phyloP scores from a whole-genome alignment of 2,113 vertebrate species.

The Gymnobelideus leadbeateri region DNA sequence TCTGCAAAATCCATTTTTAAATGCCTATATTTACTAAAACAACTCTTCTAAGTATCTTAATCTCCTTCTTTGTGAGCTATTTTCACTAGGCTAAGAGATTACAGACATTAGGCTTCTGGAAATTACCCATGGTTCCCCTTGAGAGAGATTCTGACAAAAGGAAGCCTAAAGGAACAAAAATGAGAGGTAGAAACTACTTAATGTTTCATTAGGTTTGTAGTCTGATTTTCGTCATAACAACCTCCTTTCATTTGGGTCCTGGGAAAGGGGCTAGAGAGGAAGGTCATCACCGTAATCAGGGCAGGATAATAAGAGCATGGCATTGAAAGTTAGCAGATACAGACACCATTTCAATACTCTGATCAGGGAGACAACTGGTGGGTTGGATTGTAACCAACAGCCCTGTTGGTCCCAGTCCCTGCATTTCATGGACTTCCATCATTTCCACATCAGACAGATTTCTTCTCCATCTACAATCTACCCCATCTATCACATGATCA shows the following conservation, averaged over 20 bases:
- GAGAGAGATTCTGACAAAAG: neutral
- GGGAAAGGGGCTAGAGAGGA: neutral
- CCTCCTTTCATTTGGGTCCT: neutral
- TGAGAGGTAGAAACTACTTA: neutral
- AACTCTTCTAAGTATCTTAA: neutral
- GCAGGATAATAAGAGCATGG: neutral
- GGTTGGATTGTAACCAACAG: no score
- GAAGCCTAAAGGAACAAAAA: neutral
- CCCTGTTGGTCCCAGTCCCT: no score
- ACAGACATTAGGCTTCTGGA: neutral
- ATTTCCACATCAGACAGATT: no score
- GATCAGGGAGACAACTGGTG: neutral
- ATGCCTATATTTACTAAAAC: neutral
- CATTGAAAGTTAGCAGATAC: neutral
- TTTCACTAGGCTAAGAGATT: neutral
- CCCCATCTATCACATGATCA: neutral
- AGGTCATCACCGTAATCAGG: neutral
- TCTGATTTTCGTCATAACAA: neutral
- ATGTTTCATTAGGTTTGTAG: neutral
- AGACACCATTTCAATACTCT: neutral
- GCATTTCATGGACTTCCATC: no score
- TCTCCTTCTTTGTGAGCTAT: neutral
- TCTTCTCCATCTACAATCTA: neutral
- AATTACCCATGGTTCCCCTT: neutral
- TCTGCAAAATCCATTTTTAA: neutral